Percentiles rank a stretch among this genome's conserved stretches.
Conservation (phyloP, 2,113 vertebrate species). For the Proteles cristata region DNA sequence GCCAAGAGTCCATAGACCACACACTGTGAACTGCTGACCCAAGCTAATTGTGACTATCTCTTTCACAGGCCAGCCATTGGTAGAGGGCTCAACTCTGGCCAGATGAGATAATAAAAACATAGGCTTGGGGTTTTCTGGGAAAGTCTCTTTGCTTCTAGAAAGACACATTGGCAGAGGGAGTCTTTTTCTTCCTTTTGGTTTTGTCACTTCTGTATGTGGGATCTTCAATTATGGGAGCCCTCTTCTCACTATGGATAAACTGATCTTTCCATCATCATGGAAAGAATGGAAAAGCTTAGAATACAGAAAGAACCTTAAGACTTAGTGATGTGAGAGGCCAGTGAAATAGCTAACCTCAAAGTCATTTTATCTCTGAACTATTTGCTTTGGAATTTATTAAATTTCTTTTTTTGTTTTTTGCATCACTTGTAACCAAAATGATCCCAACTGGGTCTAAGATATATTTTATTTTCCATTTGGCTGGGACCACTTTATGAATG, state of each 20-base stretch:
- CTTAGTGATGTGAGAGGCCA: not conserved
- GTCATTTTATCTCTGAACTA: not conserved
- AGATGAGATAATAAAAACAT: not conserved
- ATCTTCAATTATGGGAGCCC: too few species aligned
- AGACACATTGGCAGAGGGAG: not conserved
- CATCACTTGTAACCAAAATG: not conserved
- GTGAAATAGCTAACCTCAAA: not conserved
- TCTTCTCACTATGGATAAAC: not conserved
- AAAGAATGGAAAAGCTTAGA: not conserved
- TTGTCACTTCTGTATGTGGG: not conserved
- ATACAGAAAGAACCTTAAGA: not conserved
- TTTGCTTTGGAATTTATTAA: not conserved
- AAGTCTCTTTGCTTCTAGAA: not conserved
- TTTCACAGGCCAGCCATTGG: not conserved
- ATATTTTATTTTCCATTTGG: not conserved
- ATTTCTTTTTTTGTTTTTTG: not conserved
- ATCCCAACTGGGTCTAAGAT: not conserved
- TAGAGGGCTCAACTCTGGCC: not conserved
- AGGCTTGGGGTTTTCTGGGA: not conserved
- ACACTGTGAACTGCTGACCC: too few species aligned
- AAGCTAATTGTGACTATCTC: not conserved
- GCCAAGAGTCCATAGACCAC: not conserved
- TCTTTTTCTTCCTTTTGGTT: not conserved
- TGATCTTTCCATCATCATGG: not conserved
- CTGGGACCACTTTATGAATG: not conserved